These are phyloP conservation scores for Ectemnius lituratus DNA, from an alignment of 2,888 invertebrate species.

Conservation along the genomic window DNA sequence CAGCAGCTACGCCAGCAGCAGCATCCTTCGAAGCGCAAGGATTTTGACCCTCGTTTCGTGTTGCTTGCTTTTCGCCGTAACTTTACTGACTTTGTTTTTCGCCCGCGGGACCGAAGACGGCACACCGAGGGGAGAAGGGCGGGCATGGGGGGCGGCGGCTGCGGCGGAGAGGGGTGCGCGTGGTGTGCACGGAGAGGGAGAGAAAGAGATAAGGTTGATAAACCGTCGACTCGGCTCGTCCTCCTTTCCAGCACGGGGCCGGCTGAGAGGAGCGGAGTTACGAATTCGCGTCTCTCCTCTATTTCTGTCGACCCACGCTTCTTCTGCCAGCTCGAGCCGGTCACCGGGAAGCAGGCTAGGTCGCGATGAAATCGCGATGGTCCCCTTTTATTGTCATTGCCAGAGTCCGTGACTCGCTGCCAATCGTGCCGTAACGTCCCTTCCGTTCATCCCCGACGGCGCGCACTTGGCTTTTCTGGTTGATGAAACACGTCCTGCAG, in stretches of 20 bases:
- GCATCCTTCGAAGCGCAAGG: conserved; percentile 75
- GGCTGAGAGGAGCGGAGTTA: conserved; percentile 37
- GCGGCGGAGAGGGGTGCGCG: conserved; percentile 15
- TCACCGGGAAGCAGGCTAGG: conserved; percentile 57
- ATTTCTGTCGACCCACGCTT: conserved; percentile 51
- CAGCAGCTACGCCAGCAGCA: conserved; percentile 52
- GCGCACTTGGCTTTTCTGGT: conserved; percentile 3
- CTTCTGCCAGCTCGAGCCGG: conserved; percentile 26
- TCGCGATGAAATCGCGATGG: conserved; percentile 64
- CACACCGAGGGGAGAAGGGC: no score
- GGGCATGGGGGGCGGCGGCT: conserved; percentile 40
- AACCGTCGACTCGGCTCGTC: conserved; percentile 57
- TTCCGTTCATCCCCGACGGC: conserved; percentile 26
- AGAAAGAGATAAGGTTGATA: conserved; percentile 71
- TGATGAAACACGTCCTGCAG: not conserved
- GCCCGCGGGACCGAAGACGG: conserved; percentile 62
- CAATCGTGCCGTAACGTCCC: conserved; percentile 22
- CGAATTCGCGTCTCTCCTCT: conserved; percentile 57
- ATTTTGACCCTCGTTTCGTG: conserved; percentile 78
- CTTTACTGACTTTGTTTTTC: conserved; percentile 76
- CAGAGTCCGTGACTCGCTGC: conserved; percentile 62
- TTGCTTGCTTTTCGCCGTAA: conserved; percentile 75
- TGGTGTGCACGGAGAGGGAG: conserved; percentile 47
- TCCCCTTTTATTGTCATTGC: conserved; percentile 64
- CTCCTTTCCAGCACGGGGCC: conserved; percentile 43